phyloP scores from a whole-genome alignment of 2,113 vertebrate species.

The Aleadryas rufinucha region DNA sequence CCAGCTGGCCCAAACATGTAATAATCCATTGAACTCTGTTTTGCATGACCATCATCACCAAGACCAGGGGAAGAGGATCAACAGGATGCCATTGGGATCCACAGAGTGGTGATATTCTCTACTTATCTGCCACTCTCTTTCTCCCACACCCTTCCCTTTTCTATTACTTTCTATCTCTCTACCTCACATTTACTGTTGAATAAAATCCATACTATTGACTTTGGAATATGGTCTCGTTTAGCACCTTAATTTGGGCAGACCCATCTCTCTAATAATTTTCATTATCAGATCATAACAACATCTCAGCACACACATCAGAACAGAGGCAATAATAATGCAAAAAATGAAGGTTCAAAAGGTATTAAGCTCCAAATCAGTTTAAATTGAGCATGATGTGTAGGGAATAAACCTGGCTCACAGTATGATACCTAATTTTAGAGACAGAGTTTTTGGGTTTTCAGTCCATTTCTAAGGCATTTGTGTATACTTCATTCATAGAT shows the following conservation, averaged over 20 bases:
- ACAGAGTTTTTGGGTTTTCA: not conserved
- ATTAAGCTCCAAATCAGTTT: not conserved
- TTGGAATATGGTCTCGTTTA: not conserved
- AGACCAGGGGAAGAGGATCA: not conserved
- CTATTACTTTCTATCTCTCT: not conserved
- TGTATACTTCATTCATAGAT: not conserved
- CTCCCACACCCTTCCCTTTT: not conserved
- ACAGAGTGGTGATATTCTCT: not conserved
- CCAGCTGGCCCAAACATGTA: not conserved
- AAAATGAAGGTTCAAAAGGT: not conserved
- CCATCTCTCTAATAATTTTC: not conserved
- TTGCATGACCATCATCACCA: not conserved
- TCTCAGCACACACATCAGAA: not conserved
- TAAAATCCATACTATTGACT: not conserved
- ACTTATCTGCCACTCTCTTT: not conserved
- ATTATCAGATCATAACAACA: not conserved
- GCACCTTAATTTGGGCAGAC: not conserved
- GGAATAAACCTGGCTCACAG: not conserved
- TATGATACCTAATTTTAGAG: not conserved
- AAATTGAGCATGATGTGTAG: not conserved
- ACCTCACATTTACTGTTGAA: not conserved
- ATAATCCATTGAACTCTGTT: not conserved
- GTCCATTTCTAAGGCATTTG: not conserved
- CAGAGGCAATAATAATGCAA: not conserved
- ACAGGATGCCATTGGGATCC: not conserved